phyloP scores from a whole-genome alignment of 1,140 invertebrate genomes.

The Cherax quadricarinatus region DNA sequence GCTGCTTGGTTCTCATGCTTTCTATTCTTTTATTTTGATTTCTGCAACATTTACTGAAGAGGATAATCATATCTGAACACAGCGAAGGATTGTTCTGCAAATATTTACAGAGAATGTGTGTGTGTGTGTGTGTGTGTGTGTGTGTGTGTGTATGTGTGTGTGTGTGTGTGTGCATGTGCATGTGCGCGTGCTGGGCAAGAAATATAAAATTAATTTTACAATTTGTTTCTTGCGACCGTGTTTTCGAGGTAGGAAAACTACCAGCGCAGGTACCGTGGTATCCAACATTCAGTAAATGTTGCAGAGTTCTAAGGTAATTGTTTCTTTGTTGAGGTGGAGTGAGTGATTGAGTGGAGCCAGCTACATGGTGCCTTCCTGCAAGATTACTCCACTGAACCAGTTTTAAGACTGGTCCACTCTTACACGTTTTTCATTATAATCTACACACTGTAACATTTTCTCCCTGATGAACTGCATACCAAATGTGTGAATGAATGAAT shows the following conservation, averaged over 20 bases:
- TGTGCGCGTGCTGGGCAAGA: too few species aligned
- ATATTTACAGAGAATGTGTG: too few species aligned
- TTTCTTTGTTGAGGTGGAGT: background rate
- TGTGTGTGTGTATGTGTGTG: too few species aligned
- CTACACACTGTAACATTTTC: background rate
- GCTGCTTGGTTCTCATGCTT: background rate
- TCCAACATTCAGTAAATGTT: background rate
- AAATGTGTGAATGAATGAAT: conserved; percentile 6
- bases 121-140: too few species aligned
- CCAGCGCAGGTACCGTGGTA: background rate
- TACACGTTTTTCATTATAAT: background rate
- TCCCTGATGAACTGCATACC: background rate
- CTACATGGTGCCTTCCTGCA: background rate
- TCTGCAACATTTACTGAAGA: background rate
- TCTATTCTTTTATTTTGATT: background rate
- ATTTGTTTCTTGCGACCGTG: too few species aligned
- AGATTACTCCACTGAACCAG: too few species aligned
- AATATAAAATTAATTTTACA: too few species aligned
- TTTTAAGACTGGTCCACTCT: background rate
- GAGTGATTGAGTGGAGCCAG: background rate
- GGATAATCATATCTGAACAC: background rate
- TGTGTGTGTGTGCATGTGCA: too few species aligned
- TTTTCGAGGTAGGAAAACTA: too few species aligned
- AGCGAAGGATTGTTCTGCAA: background rate
- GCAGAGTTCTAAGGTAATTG: background rate